phyloP scores from a whole-genome alignment of 2,888 invertebrate genomes.

The Temnothorax ravouxi region DNA sequence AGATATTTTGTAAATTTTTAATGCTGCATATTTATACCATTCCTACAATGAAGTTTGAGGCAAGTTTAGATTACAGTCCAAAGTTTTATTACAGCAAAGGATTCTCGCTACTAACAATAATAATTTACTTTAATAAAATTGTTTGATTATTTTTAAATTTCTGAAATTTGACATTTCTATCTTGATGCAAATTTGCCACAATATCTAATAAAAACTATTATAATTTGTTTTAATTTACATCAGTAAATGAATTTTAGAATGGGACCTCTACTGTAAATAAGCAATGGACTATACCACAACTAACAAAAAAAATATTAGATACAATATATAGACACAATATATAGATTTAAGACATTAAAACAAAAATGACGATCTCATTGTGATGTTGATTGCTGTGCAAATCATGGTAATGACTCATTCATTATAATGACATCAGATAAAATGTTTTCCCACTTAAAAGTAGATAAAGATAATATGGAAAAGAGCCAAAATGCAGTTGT shows the following conservation, averaged over 20 bases:
- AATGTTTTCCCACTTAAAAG: conserved; percentile 38
- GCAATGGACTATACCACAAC: conserved; percentile 77
- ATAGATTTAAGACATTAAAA: conserved; percentile 75
- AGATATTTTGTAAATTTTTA: conserved; percentile 68
- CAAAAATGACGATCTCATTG: conserved; percentile 78
- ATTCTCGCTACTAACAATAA: conserved; percentile 44
- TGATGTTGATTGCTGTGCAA: conserved; percentile 78
- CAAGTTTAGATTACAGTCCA: conserved; percentile 74
- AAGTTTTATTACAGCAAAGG: conserved; percentile 75
- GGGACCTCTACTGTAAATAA: conserved; percentile 77
- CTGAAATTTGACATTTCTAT: neutral
- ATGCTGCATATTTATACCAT: conserved; percentile 75
- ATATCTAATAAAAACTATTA: conserved; percentile 1
- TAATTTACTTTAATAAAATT: conserved; percentile 15
- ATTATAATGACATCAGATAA: conserved; percentile 67
- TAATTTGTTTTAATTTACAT: neutral
- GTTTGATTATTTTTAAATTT: neutral
- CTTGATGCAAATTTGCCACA: neutral
- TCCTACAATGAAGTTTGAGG: conserved; percentile 76
- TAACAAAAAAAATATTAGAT: conserved; percentile 68
- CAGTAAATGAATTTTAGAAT: conserved; percentile 53
- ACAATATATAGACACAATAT: conserved; percentile 55
- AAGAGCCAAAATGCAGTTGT: conserved; percentile 29
- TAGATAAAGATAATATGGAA: conserved; percentile 27
- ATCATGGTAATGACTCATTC: conserved; percentile 62